phyloP scores from a whole-genome alignment of 2,113 vertebrate genomes.

The Carettochelys insculpta region DNA sequence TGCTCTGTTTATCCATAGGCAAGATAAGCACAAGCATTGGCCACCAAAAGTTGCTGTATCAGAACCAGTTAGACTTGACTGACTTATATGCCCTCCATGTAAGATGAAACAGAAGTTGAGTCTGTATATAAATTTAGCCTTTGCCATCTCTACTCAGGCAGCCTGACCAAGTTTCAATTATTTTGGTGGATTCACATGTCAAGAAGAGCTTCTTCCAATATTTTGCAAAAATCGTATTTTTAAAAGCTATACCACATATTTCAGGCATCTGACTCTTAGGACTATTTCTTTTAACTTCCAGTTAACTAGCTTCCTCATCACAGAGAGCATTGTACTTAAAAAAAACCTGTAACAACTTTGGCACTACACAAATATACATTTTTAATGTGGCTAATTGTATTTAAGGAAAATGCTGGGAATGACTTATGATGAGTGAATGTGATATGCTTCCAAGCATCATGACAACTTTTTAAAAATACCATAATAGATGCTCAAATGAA shows the following conservation, averaged over 20 bases:
- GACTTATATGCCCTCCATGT: not conserved
- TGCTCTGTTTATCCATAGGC: not conserved
- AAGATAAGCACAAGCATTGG: not conserved
- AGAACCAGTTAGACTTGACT: not conserved
- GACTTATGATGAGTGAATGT: slow-evolving; percentile 39
- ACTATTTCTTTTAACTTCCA: too few relatives aligned
- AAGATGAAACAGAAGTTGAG: not conserved
- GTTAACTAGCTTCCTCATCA: too few relatives aligned
- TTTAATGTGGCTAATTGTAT: slow-evolving; percentile 45
- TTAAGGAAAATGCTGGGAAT: slow-evolving; percentile 31
- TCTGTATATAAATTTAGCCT: not conserved
- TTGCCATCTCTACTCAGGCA: not conserved
- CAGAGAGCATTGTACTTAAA: not conserved
- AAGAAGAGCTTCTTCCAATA: not conserved
- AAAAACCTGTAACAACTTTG: slow-evolving; percentile 16
- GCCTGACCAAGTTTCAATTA: not conserved
- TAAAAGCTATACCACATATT: too few relatives aligned
- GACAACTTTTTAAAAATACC: too few relatives aligned
- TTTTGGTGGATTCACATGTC: not conserved
- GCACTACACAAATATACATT: slow-evolving; percentile 43
- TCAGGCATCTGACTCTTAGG: too few relatives aligned
- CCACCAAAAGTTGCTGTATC: accelerated
- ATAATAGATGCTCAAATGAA: too few relatives aligned
- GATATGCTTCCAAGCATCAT: too few relatives aligned
- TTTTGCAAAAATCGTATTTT: too few relatives aligned